Conservation (phyloP, 2,888 invertebrate species). For the Candidula unifasciata region DNA sequence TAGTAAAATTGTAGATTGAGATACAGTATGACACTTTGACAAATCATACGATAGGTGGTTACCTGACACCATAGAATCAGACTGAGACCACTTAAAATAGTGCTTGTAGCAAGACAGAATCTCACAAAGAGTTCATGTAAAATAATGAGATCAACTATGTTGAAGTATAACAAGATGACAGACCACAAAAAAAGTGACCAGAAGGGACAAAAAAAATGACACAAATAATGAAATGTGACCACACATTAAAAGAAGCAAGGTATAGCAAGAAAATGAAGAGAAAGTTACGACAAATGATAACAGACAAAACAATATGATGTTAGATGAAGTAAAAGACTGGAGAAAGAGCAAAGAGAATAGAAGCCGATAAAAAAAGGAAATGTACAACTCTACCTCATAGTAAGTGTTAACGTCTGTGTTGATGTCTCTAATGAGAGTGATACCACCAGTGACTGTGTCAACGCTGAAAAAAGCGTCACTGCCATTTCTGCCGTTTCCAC, state of each 20-base stretch:
- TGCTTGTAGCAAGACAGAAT: too few species aligned
- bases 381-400: conserved; percentile 24
- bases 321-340: neutral
- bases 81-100: too few species aligned
- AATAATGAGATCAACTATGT: too few species aligned
- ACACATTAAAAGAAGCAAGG: neutral
- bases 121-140: too few species aligned
- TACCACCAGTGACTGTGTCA: conserved; percentile 38
- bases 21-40: too few species aligned
- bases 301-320: neutral
- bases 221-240: neutral
- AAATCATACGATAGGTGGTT: too few species aligned
- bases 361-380: neutral
- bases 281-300: neutral
- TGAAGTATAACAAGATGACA: too few species aligned
- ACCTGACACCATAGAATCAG: too few species aligned
- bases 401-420: conserved; percentile 33
- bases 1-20: too few species aligned
- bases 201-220: too few species aligned
- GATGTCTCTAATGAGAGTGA: conserved; percentile 39
- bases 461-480: conserved; percentile 50
- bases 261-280: neutral
- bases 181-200: too few species aligned
- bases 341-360: neutral
- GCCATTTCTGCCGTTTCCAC: conserved; percentile 40